Conservation (phyloP, 2,113 vertebrate genomes). For the Oostethus manadensis region DNA sequence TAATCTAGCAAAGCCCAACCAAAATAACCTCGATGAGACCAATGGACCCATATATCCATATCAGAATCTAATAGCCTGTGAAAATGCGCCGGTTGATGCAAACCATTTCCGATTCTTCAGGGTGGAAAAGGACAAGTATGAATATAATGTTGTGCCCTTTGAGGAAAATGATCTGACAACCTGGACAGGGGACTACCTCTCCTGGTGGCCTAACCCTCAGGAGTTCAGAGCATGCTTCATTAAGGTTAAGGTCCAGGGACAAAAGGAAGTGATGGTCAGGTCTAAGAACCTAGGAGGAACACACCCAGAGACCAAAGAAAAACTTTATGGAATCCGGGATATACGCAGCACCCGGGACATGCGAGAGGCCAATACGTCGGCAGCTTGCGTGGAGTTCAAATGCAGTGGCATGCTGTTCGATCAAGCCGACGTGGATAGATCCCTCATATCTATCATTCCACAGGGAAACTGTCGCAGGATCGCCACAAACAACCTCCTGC, state of each 20-base stretch:
- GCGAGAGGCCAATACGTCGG: constrained; percentile 69
- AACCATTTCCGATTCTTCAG: constrained; percentile 94
- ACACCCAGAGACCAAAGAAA: constrained; percentile 78
- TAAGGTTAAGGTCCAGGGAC: constrained; percentile 86
- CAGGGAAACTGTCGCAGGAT: constrained; percentile 85
- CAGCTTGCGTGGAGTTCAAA: constrained; percentile 93
- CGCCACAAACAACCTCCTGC: constrained; percentile 76
- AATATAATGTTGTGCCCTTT: constrained; percentile 95
- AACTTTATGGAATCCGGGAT: constrained; percentile 92
- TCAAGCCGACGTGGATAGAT: constrained; percentile 80
- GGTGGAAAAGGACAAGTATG: constrained; percentile 91
- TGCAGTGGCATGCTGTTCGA: constrained; percentile 96
- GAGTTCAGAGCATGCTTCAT: constrained; percentile 95
- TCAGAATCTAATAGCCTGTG: constrained; percentile 80
- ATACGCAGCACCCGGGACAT: constrained; percentile 84
- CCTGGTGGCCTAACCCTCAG: constrained; percentile 98
- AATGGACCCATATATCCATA: constrained; percentile 90
- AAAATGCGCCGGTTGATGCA: constrained; percentile 77
- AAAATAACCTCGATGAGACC: constrained; percentile 79
- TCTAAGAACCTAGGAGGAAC: constrained; percentile 83
- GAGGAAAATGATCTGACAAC: constrained; percentile 84
- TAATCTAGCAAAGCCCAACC: constrained; percentile 88
- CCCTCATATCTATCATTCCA: constrained; percentile 80
- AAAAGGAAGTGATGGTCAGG: constrained; percentile 87
- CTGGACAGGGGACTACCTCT: constrained; percentile 88